These are phyloP conservation scores for Pipistrellus pipistrellus DNA, from an alignment of 2,797 vertebrate genomes.

Conservation along the genomic window DNA sequence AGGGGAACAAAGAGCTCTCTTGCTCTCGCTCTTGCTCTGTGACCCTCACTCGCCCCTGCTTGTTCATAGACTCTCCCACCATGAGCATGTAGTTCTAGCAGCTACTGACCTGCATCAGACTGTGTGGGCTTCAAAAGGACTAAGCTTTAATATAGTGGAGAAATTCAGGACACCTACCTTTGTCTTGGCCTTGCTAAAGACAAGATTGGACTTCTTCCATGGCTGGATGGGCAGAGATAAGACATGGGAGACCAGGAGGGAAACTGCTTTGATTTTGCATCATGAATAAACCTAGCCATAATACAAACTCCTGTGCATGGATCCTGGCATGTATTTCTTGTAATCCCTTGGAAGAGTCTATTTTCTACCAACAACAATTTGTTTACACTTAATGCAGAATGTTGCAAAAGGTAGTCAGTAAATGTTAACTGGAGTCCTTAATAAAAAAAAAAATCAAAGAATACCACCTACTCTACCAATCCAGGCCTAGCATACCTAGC, in stretches of 20 bases:
- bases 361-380: not conserved
- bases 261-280: not conserved
- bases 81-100: not conserved
- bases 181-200: not conserved
- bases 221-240: not conserved
- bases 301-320: not conserved
- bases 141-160: not conserved
- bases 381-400: not conserved
- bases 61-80: too few species aligned
- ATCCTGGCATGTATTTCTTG: not conserved
- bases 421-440: not conserved
- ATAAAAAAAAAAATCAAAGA: slow-evolving; percentile 24
- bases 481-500: not conserved
- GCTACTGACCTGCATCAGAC: too few species aligned
- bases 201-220: not conserved
- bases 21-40: too few species aligned
- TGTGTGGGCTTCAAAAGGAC: not conserved
- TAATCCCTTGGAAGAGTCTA: not conserved
- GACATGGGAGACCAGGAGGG: not conserved
- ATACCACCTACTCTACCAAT: not conserved
- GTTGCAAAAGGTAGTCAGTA: not conserved
- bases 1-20: too few species aligned
- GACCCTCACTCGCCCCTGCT: too few species aligned
- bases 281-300: not conserved
- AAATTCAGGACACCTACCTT: not conserved